These are phyloP conservation scores for Grus americana DNA, from an alignment of 2,113 vertebrate genomes.

Conservation along the genomic window DNA sequence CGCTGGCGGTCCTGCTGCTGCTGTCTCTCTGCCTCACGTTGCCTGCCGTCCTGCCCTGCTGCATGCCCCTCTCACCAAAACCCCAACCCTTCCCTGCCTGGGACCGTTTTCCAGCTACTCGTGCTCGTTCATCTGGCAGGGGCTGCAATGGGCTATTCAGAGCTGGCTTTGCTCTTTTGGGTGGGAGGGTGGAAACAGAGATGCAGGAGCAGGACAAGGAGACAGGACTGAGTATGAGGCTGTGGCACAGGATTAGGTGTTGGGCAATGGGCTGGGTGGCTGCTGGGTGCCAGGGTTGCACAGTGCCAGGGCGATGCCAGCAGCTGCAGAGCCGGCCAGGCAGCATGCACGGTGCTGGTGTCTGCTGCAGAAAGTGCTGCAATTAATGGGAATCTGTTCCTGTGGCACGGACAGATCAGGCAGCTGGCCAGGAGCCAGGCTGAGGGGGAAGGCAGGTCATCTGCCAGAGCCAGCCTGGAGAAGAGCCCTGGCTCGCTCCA, in stretches of 20 bases:
- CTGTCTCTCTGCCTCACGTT: not conserved
- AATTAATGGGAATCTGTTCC: not conserved
- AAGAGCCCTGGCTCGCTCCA: accelerated
- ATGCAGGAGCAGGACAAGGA: not conserved
- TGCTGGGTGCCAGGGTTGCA: not conserved
- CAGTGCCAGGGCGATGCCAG: accelerated
- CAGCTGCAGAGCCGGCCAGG: accelerated
- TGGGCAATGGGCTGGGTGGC: not conserved
- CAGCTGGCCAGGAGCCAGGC: not conserved
- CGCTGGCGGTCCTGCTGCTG: not conserved
- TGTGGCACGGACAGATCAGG: not conserved
- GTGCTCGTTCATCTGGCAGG: not conserved
- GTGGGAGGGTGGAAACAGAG: not conserved
- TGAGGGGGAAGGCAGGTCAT: not conserved
- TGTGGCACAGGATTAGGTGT: not conserved
- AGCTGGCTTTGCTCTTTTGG: not conserved
- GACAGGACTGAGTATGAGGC: accelerated
- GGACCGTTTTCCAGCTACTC: not conserved
- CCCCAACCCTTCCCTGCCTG: not conserved
- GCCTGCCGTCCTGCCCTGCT: not conserved
- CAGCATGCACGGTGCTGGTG: accelerated
- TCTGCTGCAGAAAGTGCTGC: not conserved
- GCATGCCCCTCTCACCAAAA: not conserved
- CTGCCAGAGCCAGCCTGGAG: not conserved
- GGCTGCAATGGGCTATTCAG: not conserved